Evolutionary conservation across 2,797 vertebrate species (phyloP).

Genomic region (Halcyon smyrnensis): DNA sequence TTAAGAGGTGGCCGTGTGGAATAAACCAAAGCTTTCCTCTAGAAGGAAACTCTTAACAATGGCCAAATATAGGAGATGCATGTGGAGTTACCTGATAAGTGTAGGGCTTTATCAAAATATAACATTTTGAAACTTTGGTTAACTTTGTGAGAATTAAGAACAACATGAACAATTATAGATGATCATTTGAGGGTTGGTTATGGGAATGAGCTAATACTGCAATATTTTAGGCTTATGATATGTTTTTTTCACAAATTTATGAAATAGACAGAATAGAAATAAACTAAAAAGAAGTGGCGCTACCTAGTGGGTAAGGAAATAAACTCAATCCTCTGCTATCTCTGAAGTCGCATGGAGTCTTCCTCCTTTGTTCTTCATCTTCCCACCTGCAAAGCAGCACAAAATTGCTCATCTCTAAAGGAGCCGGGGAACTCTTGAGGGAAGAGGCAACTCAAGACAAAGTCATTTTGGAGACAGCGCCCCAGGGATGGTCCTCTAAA

Average conservation of each 20-base stretch:
- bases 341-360: fast-evolving
- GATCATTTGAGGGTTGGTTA: neutral
- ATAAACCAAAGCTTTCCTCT: neutral
- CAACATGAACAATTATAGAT: neutral
- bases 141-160: neutral
- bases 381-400: neutral
- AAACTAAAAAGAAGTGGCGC: neutral
- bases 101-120: neutral
- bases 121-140: neutral
- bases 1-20: neutral
- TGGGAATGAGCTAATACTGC: neutral
- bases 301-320: neutral
- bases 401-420: neutral
- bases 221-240: neutral
- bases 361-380: neutral
- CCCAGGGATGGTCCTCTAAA: neutral
- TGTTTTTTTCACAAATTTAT: neutral
- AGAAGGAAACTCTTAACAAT: neutral
- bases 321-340: neutral
- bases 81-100: neutral
- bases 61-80: neutral
- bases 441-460: neutral
- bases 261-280: neutral
- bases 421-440: neutral
- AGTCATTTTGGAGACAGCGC: neutral